Base-by-base conservation (phyloP, 2,113 vertebrate species). In the Centropristis striata region DNA sequence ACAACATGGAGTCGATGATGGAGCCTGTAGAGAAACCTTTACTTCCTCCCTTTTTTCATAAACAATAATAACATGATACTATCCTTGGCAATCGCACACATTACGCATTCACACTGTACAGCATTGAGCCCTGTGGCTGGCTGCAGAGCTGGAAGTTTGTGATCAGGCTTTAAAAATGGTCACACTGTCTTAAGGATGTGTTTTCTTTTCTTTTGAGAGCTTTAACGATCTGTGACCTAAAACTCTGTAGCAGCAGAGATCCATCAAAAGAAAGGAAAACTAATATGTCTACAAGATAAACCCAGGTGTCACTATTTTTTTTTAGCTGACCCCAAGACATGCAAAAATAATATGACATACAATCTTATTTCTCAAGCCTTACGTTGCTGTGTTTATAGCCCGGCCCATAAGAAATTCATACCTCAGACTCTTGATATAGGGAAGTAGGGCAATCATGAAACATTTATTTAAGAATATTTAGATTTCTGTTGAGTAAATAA, bases 191-290 rank as follows among this genome's bases (percentile, higher is more conserved):
- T 15, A 1, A 16, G n/a, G 21, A 18, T 41, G 41, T 4, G 42
- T 41, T 60, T 27, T 51, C n/a, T 70, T 64, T 71, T 51, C 58
- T 4, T n/a, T n/a, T n/a, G n/a, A n/a, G 32, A 44, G 18, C 21
- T 71, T 75, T 10, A 32, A 8, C 27, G 9, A 36, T n/a, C 44
- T 55, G 18, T 27, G 16, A 59, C 32, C 36, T 59, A 39, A 49
- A 55, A 49, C 9, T 39, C 39, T 18, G 37, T 5, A 23, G 32
- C 42, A 2, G 0, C 14, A 32, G 10, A 36, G 42, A 58, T 66
- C 50, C 23, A 41, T 65, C 23, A 32, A 58, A 71, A 49, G n/a
- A 46, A 23, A 55, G 20, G 13, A 13, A 69, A 49, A 41, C n/a
- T 39, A n/a, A 70, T 37, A 14, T 64, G 39, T 49, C 21, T 39